phyloP scores from a whole-genome alignment of 2,888 invertebrate genomes.

The Melinopterus prodromus region DNA sequence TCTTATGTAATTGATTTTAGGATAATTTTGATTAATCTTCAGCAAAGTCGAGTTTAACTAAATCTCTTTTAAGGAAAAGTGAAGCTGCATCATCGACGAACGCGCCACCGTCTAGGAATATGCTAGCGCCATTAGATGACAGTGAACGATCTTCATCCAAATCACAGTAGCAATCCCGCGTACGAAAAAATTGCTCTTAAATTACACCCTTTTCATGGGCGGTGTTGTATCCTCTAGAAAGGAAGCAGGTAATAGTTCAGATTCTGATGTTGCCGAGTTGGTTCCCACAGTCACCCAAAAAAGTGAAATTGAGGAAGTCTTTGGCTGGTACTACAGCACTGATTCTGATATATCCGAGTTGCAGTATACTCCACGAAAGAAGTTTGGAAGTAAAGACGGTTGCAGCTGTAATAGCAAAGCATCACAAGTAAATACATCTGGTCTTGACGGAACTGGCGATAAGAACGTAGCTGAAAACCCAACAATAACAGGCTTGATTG shows the following conservation, averaged over 20 bases:
- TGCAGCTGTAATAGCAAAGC: neutral
- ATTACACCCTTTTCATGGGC: constrained; percentile 36
- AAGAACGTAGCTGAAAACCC: neutral
- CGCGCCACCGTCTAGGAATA: neutral
- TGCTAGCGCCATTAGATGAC: constrained; percentile 27
- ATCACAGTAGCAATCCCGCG: constrained; percentile 28
- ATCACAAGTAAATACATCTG: neutral
- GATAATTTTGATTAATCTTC: constrained; percentile 35
- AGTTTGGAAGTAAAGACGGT: constrained; percentile 5
- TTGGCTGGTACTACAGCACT: constrained; percentile 38
- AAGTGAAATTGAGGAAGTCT: constrained; percentile 28
- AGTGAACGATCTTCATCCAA: constrained; percentile 26
- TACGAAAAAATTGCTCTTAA: constrained; percentile 19
- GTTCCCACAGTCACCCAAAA: constrained; percentile 7
- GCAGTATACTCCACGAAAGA: constrained; percentile 20
- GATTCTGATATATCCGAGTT: constrained; percentile 39
- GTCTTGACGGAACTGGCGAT: neutral
- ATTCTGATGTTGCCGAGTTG: constrained; percentile 8
- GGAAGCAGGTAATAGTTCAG: constrained; percentile 20
- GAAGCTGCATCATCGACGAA: constrained; percentile 29
- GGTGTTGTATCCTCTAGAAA: constrained; percentile 27
- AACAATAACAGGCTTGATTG: neutral
- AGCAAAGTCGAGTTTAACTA: constrained; percentile 37
- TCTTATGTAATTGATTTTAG: constrained; percentile 40
- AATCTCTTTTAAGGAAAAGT: constrained; percentile 39